Evolutionary conservation across 2,113 vertebrate genomes (phyloP), one percentile per base, ranked within the genome.

Genomic region (Oncorhynchus clarkii): DNA sequence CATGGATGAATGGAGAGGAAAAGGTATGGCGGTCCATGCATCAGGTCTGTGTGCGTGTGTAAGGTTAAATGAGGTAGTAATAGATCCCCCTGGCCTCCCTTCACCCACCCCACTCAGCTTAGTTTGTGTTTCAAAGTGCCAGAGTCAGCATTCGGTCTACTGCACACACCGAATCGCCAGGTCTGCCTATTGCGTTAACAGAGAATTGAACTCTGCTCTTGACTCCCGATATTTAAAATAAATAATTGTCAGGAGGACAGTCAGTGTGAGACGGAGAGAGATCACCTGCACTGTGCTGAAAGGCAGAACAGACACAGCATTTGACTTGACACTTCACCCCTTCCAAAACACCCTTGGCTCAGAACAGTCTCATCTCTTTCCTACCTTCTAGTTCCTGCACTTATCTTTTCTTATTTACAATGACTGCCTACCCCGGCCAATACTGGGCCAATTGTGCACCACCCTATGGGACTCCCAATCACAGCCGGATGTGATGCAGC

Each of bases 221-320:
- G 39, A 45, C 8, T 45, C 8, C 2, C 9, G 39, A 39, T 39
- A 39, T 39, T 7, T 0, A 45, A 45, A 9, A 45, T 11, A 39
- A 1, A 39, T 8, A 11, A 14, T n/a, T 11, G 59, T 9, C 39
- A n/a, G 59, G 54, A 57, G 3, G 18, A 62, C 75, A 34, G 29
- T 7, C 34, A 64, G 39, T 9, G 29, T 18, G 26, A 31, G 27
- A 9, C 2, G 51, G 16, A 20, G 24, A 11, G 3, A n/a, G 71
- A 72, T 75, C 67, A 68, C 65, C n/a, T 24, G 12, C 59, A 62
- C n/a, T 62, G 3, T 72, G 67, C 27, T 70, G 66, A 6, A 76
- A 13, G 77, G 34, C 11, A 6, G 13, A 26, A 13, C 8, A 70
- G 7, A 62, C 59, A 14, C 59, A n/a, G 8, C 59, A 18, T 60